Conservation (phyloP, 2,113 vertebrate species). For the Nothobranchius furzeri region DNA sequence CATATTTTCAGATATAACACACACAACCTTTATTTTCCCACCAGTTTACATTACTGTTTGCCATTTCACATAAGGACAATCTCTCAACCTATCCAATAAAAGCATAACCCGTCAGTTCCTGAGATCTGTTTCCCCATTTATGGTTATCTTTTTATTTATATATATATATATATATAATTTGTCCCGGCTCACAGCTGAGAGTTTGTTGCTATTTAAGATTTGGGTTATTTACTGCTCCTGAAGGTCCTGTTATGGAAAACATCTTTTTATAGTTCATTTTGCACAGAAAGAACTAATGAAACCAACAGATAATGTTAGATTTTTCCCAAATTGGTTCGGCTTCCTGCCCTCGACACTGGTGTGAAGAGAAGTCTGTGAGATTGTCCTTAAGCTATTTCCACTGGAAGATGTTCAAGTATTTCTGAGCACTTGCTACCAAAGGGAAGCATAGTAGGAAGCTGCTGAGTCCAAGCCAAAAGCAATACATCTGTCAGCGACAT, state of each 20-base stretch:
- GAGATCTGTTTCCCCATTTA: neutral
- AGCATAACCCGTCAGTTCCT: too few species aligned
- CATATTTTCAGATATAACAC: too few species aligned
- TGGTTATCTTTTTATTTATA: neutral
- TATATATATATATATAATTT: slow-evolving; percentile 4
- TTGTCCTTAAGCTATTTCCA: slow-evolving; percentile 19
- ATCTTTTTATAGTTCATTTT: slow-evolving; percentile 25
- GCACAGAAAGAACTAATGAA: slow-evolving; percentile 29
- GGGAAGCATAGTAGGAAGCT: slow-evolving; percentile 39
- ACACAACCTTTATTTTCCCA: too few species aligned
- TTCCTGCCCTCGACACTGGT: slow-evolving; percentile 25
- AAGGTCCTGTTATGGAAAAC: slow-evolving; percentile 35
- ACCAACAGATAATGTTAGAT: slow-evolving; percentile 32
- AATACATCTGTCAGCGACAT: slow-evolving; percentile 33
- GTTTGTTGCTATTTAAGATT: slow-evolving; percentile 33
- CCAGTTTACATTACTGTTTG: too few species aligned
- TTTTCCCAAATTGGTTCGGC: slow-evolving; percentile 27
- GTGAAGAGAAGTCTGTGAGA: slow-evolving; percentile 11
- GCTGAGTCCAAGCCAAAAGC: slow-evolving; percentile 28
- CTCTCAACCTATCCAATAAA: too few species aligned
- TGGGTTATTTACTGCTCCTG: slow-evolving; percentile 24
- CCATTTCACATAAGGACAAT: too few species aligned
- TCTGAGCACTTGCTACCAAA: slow-evolving; percentile 47
- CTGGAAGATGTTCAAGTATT: slow-evolving; percentile 57
- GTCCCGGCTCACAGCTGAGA: neutral